Evolutionary conservation across 2,113 vertebrate genomes (phyloP).

Genomic region (Phocoena phocoena): DNA sequence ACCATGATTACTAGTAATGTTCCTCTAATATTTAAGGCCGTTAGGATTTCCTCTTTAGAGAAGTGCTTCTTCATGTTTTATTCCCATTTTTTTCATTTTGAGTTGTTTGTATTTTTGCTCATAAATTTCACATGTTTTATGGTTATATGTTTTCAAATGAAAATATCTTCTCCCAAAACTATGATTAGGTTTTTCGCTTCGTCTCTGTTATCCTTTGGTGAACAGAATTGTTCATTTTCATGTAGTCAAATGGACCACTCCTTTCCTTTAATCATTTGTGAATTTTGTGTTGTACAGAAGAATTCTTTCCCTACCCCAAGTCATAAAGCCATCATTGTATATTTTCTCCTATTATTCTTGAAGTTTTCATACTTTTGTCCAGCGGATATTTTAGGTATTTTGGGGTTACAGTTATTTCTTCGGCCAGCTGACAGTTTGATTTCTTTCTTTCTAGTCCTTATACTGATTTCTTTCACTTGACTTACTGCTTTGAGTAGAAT

Average conservation of each 20-base stretch:
- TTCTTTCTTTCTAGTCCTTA: not conserved
- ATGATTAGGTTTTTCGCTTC: not conserved
- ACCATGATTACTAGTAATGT: rapidly evolving
- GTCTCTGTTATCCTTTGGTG: not conserved
- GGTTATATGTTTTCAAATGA: not conserved
- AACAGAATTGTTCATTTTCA: not conserved
- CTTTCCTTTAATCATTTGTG: not conserved
- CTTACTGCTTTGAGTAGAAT: not conserved
- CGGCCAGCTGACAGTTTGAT: not conserved
- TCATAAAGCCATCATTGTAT: not conserved
- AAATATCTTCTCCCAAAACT: not conserved
- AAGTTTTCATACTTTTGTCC: conserved; percentile 11
- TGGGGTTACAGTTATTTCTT: not conserved
- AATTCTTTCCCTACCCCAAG: not conserved
- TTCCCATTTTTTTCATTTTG: not conserved
- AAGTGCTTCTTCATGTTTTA: not conserved
- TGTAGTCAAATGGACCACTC: not conserved
- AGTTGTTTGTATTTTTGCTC: not conserved
- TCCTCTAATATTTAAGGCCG: not conserved
- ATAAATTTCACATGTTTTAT: not conserved
- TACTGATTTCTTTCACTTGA: not conserved
- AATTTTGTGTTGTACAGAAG: not conserved
- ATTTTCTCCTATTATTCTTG: not conserved
- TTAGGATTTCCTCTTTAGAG: not conserved
- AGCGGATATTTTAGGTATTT: not conserved